phyloP scores from a whole-genome alignment of 2,797 vertebrate genomes.

The Nyctalus aviator region DNA sequence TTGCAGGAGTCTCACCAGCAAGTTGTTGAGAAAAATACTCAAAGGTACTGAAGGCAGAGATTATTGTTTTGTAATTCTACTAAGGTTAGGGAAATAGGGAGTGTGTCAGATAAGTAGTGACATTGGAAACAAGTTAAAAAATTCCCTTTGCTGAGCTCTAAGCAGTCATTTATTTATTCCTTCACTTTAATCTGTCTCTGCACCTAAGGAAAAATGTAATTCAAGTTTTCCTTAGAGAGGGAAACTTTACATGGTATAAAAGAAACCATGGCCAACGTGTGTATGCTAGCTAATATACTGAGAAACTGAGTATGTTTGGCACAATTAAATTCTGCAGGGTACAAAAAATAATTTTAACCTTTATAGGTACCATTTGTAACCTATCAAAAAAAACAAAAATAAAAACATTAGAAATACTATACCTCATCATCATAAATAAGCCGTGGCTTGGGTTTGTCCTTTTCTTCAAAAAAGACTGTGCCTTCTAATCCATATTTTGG shows the following conservation, averaged over 20 bases:
- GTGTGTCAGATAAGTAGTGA: neutral
- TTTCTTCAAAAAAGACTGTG: slow-evolving; percentile 96
- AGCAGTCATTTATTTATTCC: neutral
- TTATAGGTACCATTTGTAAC: neutral
- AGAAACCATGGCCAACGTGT: slow-evolving; percentile 1
- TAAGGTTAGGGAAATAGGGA: neutral
- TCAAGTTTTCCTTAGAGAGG: neutral
- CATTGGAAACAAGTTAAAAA: neutral
- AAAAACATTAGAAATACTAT: slow-evolving; percentile 63
- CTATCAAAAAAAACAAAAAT: neutral
- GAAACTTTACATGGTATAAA: neutral
- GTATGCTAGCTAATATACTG: neutral
- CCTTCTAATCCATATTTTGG: slow-evolving; percentile 98
- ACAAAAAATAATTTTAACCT: neutral
- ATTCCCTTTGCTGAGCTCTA: neutral
- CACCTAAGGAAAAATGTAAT: neutral
- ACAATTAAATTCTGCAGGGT: neutral
- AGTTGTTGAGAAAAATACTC: neutral
- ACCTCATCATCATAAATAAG: slow-evolving; percentile 94
- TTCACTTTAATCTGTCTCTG: neutral
- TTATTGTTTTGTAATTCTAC: neutral
- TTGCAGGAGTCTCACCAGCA: neutral
- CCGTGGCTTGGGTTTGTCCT: slow-evolving; percentile 90
- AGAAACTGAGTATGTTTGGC: neutral
- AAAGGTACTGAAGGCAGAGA: neutral